These are phyloP conservation scores for Pelecanoides urinatrix DNA, from an alignment of 2,113 vertebrate genomes.

Conservation along the genomic window DNA sequence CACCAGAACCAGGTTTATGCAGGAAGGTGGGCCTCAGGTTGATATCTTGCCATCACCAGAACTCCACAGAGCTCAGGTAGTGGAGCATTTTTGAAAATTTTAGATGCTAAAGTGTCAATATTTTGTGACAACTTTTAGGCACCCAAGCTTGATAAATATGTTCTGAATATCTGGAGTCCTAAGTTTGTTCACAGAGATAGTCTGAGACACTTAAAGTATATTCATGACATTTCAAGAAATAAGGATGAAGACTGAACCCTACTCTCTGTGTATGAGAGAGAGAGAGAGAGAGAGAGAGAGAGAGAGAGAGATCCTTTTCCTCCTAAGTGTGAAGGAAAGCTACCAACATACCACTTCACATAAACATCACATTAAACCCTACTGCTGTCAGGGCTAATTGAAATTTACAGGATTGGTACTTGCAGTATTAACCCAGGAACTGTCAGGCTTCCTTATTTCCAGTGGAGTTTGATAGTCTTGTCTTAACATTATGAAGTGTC, in stretches of 20 bases:
- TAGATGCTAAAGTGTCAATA: neutral
- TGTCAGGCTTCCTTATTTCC: slow-evolving; percentile 55
- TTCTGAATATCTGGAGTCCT: neutral
- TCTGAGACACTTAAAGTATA: neutral
- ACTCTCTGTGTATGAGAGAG: neutral
- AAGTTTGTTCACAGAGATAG: neutral
- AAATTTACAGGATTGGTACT: slow-evolving; percentile 45
- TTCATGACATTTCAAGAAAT: neutral
- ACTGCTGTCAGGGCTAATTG: slow-evolving; percentile 38
- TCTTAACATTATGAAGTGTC: slow-evolving; percentile 48
- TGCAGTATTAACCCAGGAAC: slow-evolving; percentile 51
- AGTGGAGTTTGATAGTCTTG: slow-evolving; percentile 15
- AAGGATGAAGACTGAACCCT: neutral
- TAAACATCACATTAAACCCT: slow-evolving; percentile 43
- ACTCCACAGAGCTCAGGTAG: neutral
- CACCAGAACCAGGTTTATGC: neutral
- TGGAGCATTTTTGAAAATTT: neutral
- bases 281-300: too few species aligned
- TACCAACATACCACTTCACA: slow-evolving; percentile 48
- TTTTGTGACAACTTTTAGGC: neutral
- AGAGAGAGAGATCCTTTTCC: neutral
- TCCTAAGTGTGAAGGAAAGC: slow-evolving; percentile 50
- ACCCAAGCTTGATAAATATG: neutral
- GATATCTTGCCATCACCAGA: neutral
- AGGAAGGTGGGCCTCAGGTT: neutral